Evolutionary conservation across 1,140 invertebrate genomes (phyloP).

Genomic region (Ips typographus): DNA sequence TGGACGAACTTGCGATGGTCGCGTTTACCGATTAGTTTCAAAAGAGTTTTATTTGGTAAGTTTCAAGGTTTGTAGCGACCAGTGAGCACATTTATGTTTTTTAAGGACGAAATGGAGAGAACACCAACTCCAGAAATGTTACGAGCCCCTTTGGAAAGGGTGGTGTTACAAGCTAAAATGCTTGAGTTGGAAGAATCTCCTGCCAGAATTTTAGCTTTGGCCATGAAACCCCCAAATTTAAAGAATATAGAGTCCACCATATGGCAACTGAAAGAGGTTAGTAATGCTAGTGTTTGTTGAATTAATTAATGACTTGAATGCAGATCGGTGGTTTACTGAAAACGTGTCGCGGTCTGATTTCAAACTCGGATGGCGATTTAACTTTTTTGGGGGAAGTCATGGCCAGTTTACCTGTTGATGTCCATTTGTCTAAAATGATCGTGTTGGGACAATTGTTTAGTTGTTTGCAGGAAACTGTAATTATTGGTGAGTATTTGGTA

Average conservation of each 20-base stretch:
- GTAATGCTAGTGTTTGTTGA: neutral
- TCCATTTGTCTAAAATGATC: conserved; percentile 81
- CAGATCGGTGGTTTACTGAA: conserved; percentile 67
- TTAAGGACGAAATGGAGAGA: conserved; percentile 36
- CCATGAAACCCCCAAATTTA: conserved; percentile 85
- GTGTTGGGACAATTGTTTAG: conserved; percentile 86
- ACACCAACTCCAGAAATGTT: conserved; percentile 70
- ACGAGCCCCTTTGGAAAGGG: conserved; percentile 77
- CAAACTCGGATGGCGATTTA: conserved; percentile 79
- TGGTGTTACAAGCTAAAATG: conserved; percentile 82
- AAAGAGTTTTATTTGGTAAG: conserved; percentile 67
- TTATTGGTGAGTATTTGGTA: conserved; percentile 69
- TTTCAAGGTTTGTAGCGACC: neutral
- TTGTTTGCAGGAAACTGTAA: conserved; percentile 79
- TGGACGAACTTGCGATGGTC: conserved; percentile 81
- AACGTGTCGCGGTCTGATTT: conserved; percentile 56
- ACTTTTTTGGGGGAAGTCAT: conserved; percentile 86
- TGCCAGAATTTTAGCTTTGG: conserved; percentile 75
- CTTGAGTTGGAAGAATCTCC: conserved; percentile 81
- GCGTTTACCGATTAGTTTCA: conserved; percentile 83
- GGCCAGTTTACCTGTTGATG: conserved; percentile 79
- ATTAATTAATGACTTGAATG: neutral
- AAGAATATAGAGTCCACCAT: conserved; percentile 79
- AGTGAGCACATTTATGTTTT: neutral
- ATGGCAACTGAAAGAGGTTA: conserved; percentile 81